Evolutionary conservation across 2,888 invertebrate species (phyloP), one percentile per base, ranked within the genome.

Genomic region (Empis livida): DNA sequence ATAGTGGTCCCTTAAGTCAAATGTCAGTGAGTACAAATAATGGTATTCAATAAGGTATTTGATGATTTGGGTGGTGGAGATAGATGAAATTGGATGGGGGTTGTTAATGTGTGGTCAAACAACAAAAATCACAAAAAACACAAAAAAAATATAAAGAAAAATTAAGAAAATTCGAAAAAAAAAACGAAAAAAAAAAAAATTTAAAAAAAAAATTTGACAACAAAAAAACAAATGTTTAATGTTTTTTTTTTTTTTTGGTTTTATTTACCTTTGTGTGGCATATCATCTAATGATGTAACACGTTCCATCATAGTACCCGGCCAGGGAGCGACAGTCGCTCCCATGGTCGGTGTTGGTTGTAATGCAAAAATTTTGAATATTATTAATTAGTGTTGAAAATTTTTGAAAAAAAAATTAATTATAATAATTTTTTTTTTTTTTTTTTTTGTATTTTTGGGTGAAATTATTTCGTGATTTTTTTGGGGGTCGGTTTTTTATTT

Each of bases 251-350:
- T 49, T 42, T 51, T 49, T 30, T 44, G n/a, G n/a, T n/a, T n/a
- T n/a, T n/a, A n/a, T 75, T 80, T 79, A 87, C 87, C 87, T 81
- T 87, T 87, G 74, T 87, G 86, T 59, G 84, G 82, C 74, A 87
- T 79, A 64, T 87, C 86, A 70, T 87, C 87, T 74, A 86, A 79
- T 23, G 63, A 57, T 40, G 68, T 61, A 50, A 69, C 55, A 60
- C 85, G 76, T 74, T 87, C 86, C 61, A 86, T 79, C 63, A 85
- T 78, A 69, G 81, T 79, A 68, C 85, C 84, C 58, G 85, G 80
- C 87, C 87, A 87, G 59, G 86, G 84, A 67, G 82, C 80, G 73
- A 85, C 84, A 62, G 84, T 81, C 62, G 79, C 74, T 61, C 84
- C 79, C 60, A 86, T 77, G 70, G 85, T 80, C 75, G 84, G 83